Evolutionary conservation across 30 jellyfish, hydroid and myxozoan species (phyloP), one percentile per base, ranked within the genome.

Genomic region (Hydractinia symbiolongicarpus): DNA sequence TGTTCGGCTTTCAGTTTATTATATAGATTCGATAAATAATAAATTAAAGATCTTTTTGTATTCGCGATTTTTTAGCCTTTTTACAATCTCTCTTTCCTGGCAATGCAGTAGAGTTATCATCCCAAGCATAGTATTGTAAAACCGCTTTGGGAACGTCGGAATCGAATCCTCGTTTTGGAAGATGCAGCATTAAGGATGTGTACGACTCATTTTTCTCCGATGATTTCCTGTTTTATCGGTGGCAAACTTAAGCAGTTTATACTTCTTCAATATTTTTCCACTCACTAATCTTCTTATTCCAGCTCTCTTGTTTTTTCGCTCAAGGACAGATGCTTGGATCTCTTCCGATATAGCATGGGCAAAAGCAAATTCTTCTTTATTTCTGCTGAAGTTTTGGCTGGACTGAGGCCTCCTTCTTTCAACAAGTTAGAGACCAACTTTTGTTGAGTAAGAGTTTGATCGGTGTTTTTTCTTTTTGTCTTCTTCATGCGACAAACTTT

Each of bases 11-110:
- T 72, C 15, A 72, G 9, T 53, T 72, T 72, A 16, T 72, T 1
- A 14, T 8, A 72, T 17, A 72, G 81, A 16, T 72, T 72, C 9
- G 55, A 17, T 8, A 30, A 9, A 9, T 8, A 30, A 9, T 72
- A 4, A 9, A 1, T 30, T 7, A 30, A 9, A 30, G 58, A 21
- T 9, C 81, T 72, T 72, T 8, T 16, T 72, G 58, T 16, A 49
- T 49, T 53, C 64, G 30, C n/a, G 8, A 8, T 30, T 53, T 10
- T 49, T 1, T 7, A 6, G 1, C 50, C 7, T 7, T 72, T 8
- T 72, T 72, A 0, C 60, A 54, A 72, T 72, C 81, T 72, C n/a
- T 72, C 52, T 72, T 72, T 8, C 81, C 72, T 1, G 81, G 81
- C 11, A 72, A 14, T 7, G 81, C 81, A 7, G 81, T 72, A 7